Conservation (phyloP, 2,797 vertebrate species). For the Pelodytes ibericus region DNA sequence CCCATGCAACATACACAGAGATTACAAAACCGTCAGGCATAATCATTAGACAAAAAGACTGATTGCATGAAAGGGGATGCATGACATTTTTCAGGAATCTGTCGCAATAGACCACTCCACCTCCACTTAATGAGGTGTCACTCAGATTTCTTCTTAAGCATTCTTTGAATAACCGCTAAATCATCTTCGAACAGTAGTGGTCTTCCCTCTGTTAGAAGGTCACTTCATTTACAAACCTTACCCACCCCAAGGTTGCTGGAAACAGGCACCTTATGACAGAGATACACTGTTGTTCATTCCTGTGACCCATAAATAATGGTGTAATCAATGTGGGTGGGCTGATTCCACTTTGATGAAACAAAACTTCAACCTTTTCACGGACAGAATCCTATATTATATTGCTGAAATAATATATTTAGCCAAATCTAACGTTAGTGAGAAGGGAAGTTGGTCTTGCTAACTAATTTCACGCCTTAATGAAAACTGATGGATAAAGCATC, state of each 20-base stretch:
- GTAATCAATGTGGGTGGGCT: constrained; percentile 21
- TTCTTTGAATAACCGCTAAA: constrained; percentile 45
- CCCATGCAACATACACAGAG: constrained; percentile 27
- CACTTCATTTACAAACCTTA: constrained; percentile 13
- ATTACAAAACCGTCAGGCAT: constrained; percentile 14
- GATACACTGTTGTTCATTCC: background rate
- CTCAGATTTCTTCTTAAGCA: constrained; percentile 35
- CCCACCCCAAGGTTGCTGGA: background rate
- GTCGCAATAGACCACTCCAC: constrained; percentile 14
- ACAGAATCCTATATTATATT: background rate
- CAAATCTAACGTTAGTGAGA: background rate
- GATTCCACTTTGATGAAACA: background rate
- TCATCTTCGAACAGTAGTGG: constrained; percentile 32
- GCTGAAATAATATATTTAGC: background rate
- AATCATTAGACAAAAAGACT: constrained; percentile 15
- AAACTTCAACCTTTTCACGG: background rate
- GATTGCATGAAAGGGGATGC: background rate
- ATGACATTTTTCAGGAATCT: constrained; percentile 23
- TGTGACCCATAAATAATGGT: constrained; percentile 15
- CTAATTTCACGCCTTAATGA: no score
- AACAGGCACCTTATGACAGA: constrained; percentile 16
- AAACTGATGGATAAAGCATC: no score
- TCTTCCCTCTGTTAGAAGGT: constrained; percentile 19
- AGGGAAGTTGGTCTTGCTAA: no score
- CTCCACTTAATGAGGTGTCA: constrained; percentile 45